Base-by-base conservation (phyloP, 2,113 vertebrate genomes). In the Lamprotornis superbus region DNA sequence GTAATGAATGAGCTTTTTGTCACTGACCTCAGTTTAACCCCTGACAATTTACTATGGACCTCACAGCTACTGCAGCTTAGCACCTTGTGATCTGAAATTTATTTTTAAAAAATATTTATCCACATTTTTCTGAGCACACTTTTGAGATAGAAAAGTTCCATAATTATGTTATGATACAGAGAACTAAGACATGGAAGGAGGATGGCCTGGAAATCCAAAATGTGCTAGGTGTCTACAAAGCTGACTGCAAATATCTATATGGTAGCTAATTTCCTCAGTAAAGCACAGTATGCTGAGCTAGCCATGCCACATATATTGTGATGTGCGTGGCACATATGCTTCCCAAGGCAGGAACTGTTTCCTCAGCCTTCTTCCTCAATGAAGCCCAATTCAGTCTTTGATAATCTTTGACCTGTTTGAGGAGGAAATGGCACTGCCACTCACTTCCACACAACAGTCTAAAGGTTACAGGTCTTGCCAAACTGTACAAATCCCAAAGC, bases 1-100 rank as follows among this genome's bases (percentile, higher is more conserved):
- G 61, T 56, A 93, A 95, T 96, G 86, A 97, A 96, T 81, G n/a
- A 92, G 60, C 46, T 69, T 95, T 93, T 75, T 95, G 75, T 93
- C 76, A 68, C 2, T 53, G 71, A 70, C 56, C 71, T 78, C 64
- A n/a, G 47, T 71, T 90, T 96, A 93, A 87, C 49, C 44, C 35
- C 35, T 56, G 14, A 27, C 20, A 83, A 94, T 85, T 96, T 89
- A 90, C 60, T 77, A 22, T 5, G 68, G 92, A 81, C 44, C 31
- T 42, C 53, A 87, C 25, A 42, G 60, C 69, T 89, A 53, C 13
- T 77, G 60, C 49, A 92, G 60, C 39, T 67, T 39, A 68, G 28
- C 52, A 86, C 79, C 60, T 83, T 83, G 44, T 83, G 52, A 95
- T 73, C 15, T 80, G 35, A 76, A 76, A 87, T 49, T 56, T 73